A percentile compares a stretch with the other conserved stretches of the same genome.
phyloP scores from a whole-genome alignment of 2,113 vertebrate genomes.

The Sander vitreus region DNA sequence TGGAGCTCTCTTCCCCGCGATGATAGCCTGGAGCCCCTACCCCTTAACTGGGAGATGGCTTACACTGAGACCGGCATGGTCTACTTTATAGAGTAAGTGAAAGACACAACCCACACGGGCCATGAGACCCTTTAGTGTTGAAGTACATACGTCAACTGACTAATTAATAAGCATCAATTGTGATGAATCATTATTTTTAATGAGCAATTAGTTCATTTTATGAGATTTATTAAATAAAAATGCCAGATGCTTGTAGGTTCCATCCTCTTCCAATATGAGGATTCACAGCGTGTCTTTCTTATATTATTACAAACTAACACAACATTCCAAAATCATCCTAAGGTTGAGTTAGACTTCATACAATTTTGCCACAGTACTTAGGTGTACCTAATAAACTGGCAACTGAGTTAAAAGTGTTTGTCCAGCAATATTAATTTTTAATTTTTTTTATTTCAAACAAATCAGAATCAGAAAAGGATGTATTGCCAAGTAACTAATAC shows the following conservation, averaged over 20 bases:
- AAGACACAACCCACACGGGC: background rate
- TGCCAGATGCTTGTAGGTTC: background rate
- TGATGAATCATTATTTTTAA: background rate
- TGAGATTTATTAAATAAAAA: background rate
- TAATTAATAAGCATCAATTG: background rate
- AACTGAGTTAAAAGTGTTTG: background rate
- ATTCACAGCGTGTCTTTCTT: background rate
- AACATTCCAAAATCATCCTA: too few relatives aligned
- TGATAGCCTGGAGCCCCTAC: constrained; percentile 93
- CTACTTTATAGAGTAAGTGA: constrained; percentile 99
- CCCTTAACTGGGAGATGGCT: constrained; percentile 98
- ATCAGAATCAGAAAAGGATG: too few relatives aligned
- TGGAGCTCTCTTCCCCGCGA: constrained; percentile 90
- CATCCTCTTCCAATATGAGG: background rate
- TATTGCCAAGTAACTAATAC: too few relatives aligned
- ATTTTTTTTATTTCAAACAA: background rate
- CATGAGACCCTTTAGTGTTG: background rate
- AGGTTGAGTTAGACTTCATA: too few relatives aligned
- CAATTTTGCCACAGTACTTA: too few relatives aligned
- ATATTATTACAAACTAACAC: background rate
- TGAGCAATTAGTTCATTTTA: too few relatives aligned
- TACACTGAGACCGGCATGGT: constrained; percentile 98
- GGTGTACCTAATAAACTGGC: background rate
- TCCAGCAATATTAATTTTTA: background rate
- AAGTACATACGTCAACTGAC: background rate